These are phyloP conservation scores for Fringilla coelebs DNA, from an alignment of 2,797 vertebrate species.

Conservation along the genomic window DNA sequence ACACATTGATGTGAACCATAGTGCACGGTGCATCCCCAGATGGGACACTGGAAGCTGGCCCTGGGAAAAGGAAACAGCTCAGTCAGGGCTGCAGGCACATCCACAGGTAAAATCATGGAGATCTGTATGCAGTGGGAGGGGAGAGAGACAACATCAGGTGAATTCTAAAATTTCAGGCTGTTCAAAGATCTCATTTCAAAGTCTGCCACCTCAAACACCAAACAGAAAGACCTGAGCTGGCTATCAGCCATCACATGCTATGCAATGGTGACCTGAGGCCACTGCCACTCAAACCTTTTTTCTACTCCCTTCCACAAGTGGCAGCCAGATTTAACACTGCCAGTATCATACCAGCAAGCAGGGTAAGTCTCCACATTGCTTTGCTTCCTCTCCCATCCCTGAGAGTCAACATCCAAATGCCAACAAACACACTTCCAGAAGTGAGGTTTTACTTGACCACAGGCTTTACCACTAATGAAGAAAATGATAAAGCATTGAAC, in stretches of 20 bases:
- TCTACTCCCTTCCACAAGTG: not conserved
- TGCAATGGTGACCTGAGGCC: not conserved
- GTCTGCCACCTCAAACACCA: not conserved
- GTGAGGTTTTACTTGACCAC: not conserved
- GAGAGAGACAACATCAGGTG: not conserved
- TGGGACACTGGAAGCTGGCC: slow-evolving; percentile 21
- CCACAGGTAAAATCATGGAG: not conserved
- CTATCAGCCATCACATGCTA: not conserved
- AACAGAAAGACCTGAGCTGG: not conserved
- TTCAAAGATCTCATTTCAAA: not conserved
- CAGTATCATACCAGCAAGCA: not conserved
- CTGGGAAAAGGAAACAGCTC: slow-evolving; percentile 41
- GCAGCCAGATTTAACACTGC: not conserved
- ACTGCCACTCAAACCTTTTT: not conserved
- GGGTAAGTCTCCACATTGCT: not conserved
- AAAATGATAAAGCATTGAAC: not conserved
- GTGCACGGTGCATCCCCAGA: slow-evolving; percentile 50
- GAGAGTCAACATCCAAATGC: not conserved
- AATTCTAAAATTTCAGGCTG: not conserved
- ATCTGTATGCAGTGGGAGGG: not conserved
- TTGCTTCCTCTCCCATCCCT: not conserved
- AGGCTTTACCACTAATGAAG: not conserved
- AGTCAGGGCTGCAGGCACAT: not conserved
- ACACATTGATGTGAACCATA: slow-evolving; percentile 75
- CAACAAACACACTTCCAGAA: not conserved